These are phyloP conservation scores for Amblyornis subalaris DNA, from an alignment of 2,113 vertebrate genomes.

Conservation along the genomic window DNA sequence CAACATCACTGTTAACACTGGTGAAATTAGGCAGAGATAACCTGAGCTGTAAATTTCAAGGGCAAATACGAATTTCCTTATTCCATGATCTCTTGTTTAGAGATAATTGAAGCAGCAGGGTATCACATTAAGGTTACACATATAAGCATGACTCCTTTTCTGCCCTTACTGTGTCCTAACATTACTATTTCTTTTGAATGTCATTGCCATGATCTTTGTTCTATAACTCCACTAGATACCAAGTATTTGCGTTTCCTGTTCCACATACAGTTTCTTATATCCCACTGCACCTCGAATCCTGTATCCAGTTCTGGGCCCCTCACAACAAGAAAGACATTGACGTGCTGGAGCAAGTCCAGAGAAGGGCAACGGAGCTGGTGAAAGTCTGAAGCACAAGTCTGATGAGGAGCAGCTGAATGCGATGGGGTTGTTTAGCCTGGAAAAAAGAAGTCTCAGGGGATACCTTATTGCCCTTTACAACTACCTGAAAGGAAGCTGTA, in stretches of 20 bases:
- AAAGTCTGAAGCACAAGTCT: neutral
- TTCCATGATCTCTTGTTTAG: neutral
- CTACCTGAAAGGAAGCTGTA: accelerated
- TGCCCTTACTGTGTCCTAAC: neutral
- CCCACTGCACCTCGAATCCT: accelerated
- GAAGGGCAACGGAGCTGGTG: neutral
- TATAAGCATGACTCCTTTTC: neutral
- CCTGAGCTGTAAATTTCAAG: neutral
- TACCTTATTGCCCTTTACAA: neutral
- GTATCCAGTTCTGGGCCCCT: neutral
- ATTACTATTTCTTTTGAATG: neutral
- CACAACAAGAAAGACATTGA: neutral
- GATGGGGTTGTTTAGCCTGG: neutral
- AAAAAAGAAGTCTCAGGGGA: neutral
- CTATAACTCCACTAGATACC: neutral
- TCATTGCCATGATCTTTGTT: neutral
- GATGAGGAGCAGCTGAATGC: neutral
- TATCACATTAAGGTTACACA: neutral
- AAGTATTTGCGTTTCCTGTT: neutral
- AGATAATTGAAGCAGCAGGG: neutral
- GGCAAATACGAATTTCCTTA: neutral
- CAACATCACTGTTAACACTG: neutral
- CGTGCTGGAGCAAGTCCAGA: accelerated
- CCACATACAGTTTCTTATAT: neutral
- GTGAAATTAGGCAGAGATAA: neutral